Percentiles rank a stretch among this genome's conserved stretches.
These are phyloP conservation scores for Azorinus chamasolen DNA, from an alignment of 2,888 invertebrate genomes.

Conservation along the genomic window DNA sequence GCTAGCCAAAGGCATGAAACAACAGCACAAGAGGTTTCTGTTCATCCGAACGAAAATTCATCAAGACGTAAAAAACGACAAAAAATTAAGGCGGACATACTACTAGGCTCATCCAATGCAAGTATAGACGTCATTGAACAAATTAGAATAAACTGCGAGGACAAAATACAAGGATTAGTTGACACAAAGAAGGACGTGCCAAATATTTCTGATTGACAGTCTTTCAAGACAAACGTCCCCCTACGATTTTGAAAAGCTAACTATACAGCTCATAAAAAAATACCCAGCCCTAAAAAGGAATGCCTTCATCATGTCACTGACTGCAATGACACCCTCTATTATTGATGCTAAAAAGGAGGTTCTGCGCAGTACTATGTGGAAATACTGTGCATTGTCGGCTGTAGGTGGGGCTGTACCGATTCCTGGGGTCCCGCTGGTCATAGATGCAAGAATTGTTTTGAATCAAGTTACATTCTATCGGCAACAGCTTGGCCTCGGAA, in stretches of 20 bases:
- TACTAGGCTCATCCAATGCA: not conserved
- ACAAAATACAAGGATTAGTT: too few relatives aligned
- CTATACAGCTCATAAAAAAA: not conserved
- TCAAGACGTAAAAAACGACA: not conserved
- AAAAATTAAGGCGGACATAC: not conserved
- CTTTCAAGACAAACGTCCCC: not conserved
- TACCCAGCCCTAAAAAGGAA: slow-evolving; percentile 9
- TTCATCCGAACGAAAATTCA: slow-evolving; percentile 35
- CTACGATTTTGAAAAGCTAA: not conserved
- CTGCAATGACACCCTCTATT: not conserved
- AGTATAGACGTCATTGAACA: not conserved
- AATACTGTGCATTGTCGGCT: not conserved
- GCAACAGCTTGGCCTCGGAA: slow-evolving; percentile 29
- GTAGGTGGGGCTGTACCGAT: slow-evolving; percentile 11
- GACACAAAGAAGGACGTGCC: too few relatives aligned
- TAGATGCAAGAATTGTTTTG: not conserved
- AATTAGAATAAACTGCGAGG: not conserved
- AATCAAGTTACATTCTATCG: slow-evolving; percentile 21
- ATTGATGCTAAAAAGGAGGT: slow-evolving; percentile 1
- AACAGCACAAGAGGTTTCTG: slow-evolving; percentile 13
- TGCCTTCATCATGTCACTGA: slow-evolving; percentile 3
- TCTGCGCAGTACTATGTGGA: not conserved
- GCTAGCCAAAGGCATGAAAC: slow-evolving; percentile 21
- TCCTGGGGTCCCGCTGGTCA: slow-evolving; percentile 6
- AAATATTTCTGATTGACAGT: slow-evolving; percentile 5